Percentiles rank a stretch among this genome's conserved stretches.
These are phyloP conservation scores for Plagodis pulveraria DNA, from an alignment of 2,888 invertebrate genomes.

Conservation along the genomic window DNA sequence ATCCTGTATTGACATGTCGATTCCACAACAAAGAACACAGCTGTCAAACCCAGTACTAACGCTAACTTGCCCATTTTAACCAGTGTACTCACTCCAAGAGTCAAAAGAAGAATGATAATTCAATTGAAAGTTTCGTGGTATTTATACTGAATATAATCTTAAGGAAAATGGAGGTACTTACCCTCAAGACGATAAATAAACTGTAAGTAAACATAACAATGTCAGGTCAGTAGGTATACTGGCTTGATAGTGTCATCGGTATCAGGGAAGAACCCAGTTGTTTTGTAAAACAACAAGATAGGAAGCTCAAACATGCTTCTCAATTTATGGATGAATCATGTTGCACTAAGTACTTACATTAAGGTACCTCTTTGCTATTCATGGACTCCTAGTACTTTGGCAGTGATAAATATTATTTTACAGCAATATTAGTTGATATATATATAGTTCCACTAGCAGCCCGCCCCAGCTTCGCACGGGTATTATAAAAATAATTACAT, in stretches of 20 bases:
- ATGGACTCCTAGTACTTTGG: too few species aligned
- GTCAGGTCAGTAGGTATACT: background rate
- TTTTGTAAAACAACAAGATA: too few species aligned
- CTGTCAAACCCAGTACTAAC: constrained; percentile 5
- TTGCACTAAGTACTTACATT: too few species aligned
- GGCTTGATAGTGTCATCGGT: background rate
- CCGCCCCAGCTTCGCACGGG: too few species aligned
- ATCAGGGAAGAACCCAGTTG: background rate
- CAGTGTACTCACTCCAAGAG: background rate
- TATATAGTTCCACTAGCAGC: too few species aligned
- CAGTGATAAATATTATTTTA: too few species aligned
- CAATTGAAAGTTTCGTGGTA: background rate
- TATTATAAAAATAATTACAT: too few species aligned
- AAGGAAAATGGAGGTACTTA: constrained; percentile 5
- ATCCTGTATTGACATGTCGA: constrained; percentile 3
- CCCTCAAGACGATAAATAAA: background rate
- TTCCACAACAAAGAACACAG: constrained; percentile 3
- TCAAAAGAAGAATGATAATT: background rate
- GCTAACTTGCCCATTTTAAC: constrained; percentile 8
- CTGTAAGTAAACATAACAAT: background rate
- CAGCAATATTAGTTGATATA: too few species aligned
- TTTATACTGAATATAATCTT: background rate
- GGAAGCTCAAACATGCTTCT: too few species aligned
- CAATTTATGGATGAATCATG: too few species aligned
- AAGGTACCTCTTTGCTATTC: too few species aligned